Evolutionary conservation across 2,113 vertebrate genomes (phyloP).

Genomic region (Muntiacus reevesi): DNA sequence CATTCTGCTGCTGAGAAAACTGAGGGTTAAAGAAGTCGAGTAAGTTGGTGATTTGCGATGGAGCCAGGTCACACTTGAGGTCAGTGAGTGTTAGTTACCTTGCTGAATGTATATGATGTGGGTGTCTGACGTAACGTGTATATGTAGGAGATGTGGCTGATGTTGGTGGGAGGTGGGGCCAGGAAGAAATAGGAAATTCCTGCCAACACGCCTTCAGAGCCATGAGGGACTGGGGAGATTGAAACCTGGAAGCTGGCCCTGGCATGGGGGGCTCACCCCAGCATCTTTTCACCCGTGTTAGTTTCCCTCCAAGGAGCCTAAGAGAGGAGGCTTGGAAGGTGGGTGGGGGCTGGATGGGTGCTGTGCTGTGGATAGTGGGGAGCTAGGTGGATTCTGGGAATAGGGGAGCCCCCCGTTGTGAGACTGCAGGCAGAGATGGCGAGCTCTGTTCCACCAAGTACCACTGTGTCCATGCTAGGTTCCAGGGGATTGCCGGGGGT

Average conservation of each 20-base stretch:
- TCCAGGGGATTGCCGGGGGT: rapidly evolving
- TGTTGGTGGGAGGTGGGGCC: background rate
- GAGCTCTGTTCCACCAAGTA: too few species aligned
- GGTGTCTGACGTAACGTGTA: rapidly evolving
- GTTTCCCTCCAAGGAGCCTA: background rate
- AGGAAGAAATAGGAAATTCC: background rate
- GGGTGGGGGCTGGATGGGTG: background rate
- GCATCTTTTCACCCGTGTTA: background rate
- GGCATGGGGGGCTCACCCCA: background rate
- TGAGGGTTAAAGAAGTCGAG: background rate
- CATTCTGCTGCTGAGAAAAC: background rate
- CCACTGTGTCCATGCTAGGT: rapidly evolving
- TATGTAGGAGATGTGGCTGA: background rate
- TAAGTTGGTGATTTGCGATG: background rate
- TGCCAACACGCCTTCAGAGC: background rate
- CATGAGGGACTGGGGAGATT: background rate
- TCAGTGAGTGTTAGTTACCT: background rate
- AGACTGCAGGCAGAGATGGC: rapidly evolving
- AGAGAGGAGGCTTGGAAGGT: background rate
- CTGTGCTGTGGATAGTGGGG: background rate
- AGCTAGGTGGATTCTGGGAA: background rate
- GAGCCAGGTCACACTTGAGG: background rate
- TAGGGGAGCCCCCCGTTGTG: rapidly evolving
- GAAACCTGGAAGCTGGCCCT: background rate
- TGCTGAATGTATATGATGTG: background rate